Percentiles rank a stretch among this genome's conserved stretches.
These are phyloP conservation scores for Xyrauchen texanus DNA, from an alignment of 2,113 vertebrate genomes.

Conservation along the genomic window DNA sequence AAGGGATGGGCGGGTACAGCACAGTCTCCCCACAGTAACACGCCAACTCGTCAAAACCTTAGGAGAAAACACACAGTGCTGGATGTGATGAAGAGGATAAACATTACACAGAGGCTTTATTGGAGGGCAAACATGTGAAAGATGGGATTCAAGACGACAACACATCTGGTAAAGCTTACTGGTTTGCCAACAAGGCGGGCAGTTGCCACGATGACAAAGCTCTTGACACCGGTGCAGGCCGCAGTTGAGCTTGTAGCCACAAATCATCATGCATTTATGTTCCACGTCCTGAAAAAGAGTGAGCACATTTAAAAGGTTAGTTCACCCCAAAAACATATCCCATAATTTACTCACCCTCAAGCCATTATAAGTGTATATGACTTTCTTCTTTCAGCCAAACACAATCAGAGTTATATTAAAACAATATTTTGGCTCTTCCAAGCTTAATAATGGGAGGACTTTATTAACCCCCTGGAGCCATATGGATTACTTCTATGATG, in stretches of 20 bases:
- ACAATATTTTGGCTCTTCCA: no score
- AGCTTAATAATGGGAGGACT: no score
- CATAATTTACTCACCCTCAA: no score
- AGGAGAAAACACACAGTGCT: slow-evolving; percentile 5
- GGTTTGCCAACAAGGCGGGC: slow-evolving; percentile 96
- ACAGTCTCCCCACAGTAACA: slow-evolving; percentile 92
- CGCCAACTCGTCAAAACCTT: slow-evolving; percentile 95
- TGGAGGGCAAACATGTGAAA: no score
- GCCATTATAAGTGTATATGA: no score
- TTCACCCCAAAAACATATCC: no score
- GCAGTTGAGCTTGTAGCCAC: slow-evolving; percentile 94
- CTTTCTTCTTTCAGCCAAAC: no score
- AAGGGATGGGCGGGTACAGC: slow-evolving; percentile 92
- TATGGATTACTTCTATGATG: no score
- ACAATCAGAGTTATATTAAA: no score
- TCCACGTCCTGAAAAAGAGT: slow-evolving; percentile 77
- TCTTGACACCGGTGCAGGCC: slow-evolving; percentile 96
- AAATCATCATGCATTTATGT: slow-evolving; percentile 91
- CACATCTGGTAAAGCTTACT: slow-evolving; percentile 75
- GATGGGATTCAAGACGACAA: no score
- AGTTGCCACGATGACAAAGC: slow-evolving; percentile 93
- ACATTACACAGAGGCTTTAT: background rate
- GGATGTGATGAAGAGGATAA: background rate
- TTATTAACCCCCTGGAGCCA: no score
- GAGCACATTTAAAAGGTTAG: no score